A percentile compares a stretch with the other conserved stretches of the same genome.
Evolutionary conservation across 2,797 vertebrate genomes (phyloP).

Genomic region (Acanthurus tractus): DNA sequence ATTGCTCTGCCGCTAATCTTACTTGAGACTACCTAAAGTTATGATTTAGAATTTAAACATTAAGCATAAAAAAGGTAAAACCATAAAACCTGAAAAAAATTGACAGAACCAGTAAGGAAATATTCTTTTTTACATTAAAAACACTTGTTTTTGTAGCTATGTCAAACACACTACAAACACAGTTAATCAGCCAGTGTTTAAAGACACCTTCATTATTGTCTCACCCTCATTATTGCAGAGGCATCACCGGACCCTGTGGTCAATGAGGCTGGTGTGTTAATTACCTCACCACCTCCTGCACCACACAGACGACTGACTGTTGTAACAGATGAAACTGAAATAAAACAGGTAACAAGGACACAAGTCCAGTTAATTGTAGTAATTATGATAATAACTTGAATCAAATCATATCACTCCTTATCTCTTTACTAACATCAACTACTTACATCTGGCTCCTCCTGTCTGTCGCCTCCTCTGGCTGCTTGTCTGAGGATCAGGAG

Average conservation of each 20-base stretch:
- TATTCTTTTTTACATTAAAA: not conserved
- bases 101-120: not conserved
- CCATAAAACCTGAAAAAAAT: not conserved
- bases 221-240: constrained; percentile 50
- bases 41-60: not conserved
- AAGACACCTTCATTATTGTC: too few relatives aligned
- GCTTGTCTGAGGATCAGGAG: constrained; percentile 74
- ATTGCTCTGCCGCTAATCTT: not conserved
- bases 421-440: constrained; percentile 61
- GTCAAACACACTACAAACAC: not conserved
- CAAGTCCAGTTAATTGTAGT: not conserved
- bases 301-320: constrained; percentile 60
- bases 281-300: constrained; percentile 63
- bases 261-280: constrained; percentile 47
- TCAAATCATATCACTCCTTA: constrained; percentile 18
- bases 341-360: constrained; percentile 63
- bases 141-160: not conserved
- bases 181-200: not conserved
- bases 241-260: constrained; percentile 46
- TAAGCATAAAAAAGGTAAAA: not conserved
- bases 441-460: constrained; percentile 60
- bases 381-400: constrained; percentile 1
- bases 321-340: constrained; percentile 61
- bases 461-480: constrained; percentile 59
- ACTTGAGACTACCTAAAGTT: not conserved